Percentiles rank a stretch among this genome's conserved stretches.
phyloP scores from a whole-genome alignment of 2,797 vertebrate species.

The Malacoraja senta region DNA sequence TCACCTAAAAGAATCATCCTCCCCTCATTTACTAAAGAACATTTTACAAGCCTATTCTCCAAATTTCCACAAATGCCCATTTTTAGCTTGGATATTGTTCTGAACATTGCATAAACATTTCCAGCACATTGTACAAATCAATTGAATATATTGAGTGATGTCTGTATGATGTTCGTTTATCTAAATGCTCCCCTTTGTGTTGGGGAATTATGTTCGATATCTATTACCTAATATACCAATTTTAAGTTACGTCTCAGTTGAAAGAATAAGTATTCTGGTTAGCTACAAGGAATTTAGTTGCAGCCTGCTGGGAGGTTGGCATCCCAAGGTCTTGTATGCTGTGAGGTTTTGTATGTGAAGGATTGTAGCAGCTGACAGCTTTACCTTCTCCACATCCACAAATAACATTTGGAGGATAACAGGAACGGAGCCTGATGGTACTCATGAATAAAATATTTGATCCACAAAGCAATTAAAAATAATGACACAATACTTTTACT shows the following conservation, averaged over 20 bases:
- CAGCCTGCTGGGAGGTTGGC: not conserved
- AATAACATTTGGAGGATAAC: not conserved
- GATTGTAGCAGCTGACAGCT: not conserved
- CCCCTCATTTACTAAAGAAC: not conserved
- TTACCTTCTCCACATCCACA: not conserved
- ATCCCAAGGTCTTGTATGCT: not conserved
- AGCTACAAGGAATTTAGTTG: conserved; percentile 1
- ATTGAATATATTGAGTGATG: conserved; percentile 22
- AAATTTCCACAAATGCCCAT: not conserved
- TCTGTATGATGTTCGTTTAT: not conserved
- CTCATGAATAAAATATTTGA: not conserved
- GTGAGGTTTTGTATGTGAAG: not conserved
- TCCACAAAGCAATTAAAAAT: no score
- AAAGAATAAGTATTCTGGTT: conserved; percentile 19
- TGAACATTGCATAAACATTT: not conserved
- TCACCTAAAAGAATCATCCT: no score
- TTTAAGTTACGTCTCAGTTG: not conserved
- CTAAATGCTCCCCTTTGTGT: conserved; percentile 27
- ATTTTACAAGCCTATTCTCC: not conserved
- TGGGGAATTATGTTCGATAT: not conserved
- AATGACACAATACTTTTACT: no score
- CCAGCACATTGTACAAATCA: not conserved
- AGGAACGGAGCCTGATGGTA: not conserved
- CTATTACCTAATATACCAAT: conserved; percentile 4
- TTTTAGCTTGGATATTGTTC: not conserved